Percentiles rank a stretch among this genome's conserved stretches.
phyloP scores from a whole-genome alignment of 2,113 vertebrate species.

The Cercopithecus mona region DNA sequence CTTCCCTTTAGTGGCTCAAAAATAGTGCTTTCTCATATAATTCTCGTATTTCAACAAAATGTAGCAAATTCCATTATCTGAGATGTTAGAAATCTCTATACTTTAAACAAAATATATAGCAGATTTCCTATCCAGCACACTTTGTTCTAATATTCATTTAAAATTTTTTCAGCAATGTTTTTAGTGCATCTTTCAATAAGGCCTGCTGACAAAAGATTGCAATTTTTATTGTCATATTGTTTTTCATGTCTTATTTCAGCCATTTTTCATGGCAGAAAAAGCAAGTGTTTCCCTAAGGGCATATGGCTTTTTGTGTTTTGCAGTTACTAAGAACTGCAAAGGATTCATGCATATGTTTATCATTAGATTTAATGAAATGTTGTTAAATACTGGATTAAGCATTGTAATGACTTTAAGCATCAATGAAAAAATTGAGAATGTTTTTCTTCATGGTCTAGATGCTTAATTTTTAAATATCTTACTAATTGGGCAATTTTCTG shows the following conservation, averaged over 20 bases:
- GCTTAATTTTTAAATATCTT: constrained; percentile 43
- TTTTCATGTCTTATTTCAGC: constrained; percentile 23
- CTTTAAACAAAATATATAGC: constrained; percentile 35
- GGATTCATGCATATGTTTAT: constrained; percentile 17
- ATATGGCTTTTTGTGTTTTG: constrained; percentile 39
- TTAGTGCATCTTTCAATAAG: constrained; percentile 31
- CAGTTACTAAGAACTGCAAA: constrained; percentile 36
- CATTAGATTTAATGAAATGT: constrained; percentile 31
- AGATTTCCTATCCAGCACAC: not conserved
- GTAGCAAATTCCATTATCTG: not conserved
- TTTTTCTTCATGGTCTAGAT: constrained; percentile 18
- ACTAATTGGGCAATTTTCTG: constrained; percentile 27
- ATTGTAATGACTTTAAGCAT: constrained; percentile 26
- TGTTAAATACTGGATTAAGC: not conserved
- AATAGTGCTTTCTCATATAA: not conserved
- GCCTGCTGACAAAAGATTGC: not conserved
- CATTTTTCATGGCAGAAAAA: constrained; percentile 60
- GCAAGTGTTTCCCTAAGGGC: constrained; percentile 41
- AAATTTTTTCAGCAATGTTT: not conserved
- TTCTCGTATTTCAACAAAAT: constrained; percentile 40
- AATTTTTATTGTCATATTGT: constrained; percentile 22
- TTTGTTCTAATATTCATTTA: constrained; percentile 3
- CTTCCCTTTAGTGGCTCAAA: constrained; percentile 19
- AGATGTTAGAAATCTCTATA: not conserved
- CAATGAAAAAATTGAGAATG: constrained; percentile 12